Conservation (phyloP, 2,888 invertebrate genomes). For the Patella ulyssiponensis region DNA sequence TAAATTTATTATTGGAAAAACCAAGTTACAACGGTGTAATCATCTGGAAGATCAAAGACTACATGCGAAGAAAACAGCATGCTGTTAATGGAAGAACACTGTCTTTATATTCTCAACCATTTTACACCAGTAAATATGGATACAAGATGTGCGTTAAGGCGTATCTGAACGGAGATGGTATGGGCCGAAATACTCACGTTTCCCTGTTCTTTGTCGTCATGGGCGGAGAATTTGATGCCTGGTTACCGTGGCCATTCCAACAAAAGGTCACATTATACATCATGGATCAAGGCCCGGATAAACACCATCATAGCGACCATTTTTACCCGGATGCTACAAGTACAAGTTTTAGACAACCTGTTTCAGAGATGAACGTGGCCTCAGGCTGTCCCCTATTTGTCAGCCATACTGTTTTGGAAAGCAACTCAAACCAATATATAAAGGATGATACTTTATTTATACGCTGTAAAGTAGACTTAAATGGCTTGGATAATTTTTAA, state of each 20-base stretch:
- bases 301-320: constrained; percentile 55
- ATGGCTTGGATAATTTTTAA: not conserved
- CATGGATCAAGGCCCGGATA: constrained; percentile 59
- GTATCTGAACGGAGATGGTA: constrained; percentile 69
- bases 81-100: constrained; percentile 57
- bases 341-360: constrained; percentile 59
- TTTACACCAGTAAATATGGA: constrained; percentile 64
- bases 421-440: constrained; percentile 44
- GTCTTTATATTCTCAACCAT: constrained; percentile 68
- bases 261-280: constrained; percentile 65
- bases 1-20: constrained; percentile 62
- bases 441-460: constrained; percentile 64
- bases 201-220: constrained; percentile 69
- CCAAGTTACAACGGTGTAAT: constrained; percentile 62
- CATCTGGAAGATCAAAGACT: constrained; percentile 67
- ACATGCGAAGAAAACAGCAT: constrained; percentile 57
- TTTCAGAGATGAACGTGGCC: constrained; percentile 68
- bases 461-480: constrained; percentile 49
- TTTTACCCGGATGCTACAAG: constrained; percentile 67
- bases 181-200: constrained; percentile 65
- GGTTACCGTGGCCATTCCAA: constrained; percentile 68
- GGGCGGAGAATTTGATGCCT: constrained; percentile 66
- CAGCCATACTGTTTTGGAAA: constrained; percentile 54
- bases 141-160: constrained; percentile 70
- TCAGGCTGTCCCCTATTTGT: constrained; percentile 64